These are phyloP conservation scores for Odontomyia ornata DNA, from an alignment of 2,888 invertebrate species.

Conservation along the genomic window DNA sequence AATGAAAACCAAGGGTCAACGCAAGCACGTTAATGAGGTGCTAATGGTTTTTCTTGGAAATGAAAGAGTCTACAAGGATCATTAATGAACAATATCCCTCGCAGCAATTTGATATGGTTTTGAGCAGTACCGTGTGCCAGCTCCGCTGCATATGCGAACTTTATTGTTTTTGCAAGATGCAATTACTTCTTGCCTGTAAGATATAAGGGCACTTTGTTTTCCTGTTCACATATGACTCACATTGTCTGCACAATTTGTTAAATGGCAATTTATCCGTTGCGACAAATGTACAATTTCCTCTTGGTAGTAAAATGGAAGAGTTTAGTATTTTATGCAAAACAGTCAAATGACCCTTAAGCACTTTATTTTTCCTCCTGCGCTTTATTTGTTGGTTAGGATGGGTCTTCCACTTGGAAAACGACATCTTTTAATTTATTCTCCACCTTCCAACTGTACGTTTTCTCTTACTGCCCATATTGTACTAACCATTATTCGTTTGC, in stretches of 20 bases:
- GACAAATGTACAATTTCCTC: constrained; percentile 33
- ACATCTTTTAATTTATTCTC: constrained; percentile 24
- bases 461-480: neutral
- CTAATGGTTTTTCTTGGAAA: constrained; percentile 21
- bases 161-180: constrained; percentile 15
- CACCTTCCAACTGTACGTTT: neutral
- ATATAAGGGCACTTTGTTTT: neutral
- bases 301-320: constrained; percentile 7
- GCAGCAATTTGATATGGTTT: constrained; percentile 18
- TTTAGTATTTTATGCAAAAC: constrained; percentile 27
- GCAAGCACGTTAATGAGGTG: constrained; percentile 25
- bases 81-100: constrained; percentile 3
- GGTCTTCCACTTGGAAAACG: neutral
- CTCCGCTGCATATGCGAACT: neutral
- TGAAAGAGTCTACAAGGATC: neutral
- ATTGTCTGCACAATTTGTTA: constrained; percentile 19
- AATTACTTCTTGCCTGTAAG: neutral
- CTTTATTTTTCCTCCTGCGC: neutral
- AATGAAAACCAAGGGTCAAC: constrained; percentile 19
- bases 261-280: neutral
- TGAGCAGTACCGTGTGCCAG: neutral
- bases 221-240: constrained; percentile 12
- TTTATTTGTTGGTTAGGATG: neutral
- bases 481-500: neutral
- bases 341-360: neutral